Base-by-base conservation (phyloP, 2,113 vertebrate species). In the Plotosus lineatus region DNA sequence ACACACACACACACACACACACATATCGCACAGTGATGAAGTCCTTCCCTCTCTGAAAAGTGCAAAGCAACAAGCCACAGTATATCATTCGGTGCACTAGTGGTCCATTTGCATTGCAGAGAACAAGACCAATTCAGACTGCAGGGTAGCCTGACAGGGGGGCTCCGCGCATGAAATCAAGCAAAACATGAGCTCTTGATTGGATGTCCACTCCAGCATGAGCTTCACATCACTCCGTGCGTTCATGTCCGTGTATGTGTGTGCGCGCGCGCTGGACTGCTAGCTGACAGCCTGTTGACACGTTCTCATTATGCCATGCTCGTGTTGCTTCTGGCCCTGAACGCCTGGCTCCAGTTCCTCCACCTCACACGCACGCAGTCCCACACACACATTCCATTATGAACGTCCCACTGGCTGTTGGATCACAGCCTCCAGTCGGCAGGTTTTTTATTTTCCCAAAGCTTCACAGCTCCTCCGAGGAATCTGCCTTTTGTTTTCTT, bases 121-220 rank as follows among this genome's bases (percentile, higher is more conserved):
- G 77, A 63, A 85, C 71, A 79, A 81, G 79, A 66, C 79, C 76
- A 73, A 84, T 58, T 84, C 53, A 74, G 60, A 77, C 15, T 12
- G 44, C 79, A 51, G 56, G 60, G 12, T 26, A 55, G 55, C 44
- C 56, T 82, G 80, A 79, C 76, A 56, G 72, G 36, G 68, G 66
- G 55, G 61, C 33, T 51, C 73, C 78, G 82, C 44, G 72, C 72
- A 81, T 66, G 77, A 84, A 86, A 86, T 84, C 85, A 84, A 82
- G 79, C 83, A 79, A 84, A 86, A 86, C 85, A 84, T 76, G 85
- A 86, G 85, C 76, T 86, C 76, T 79, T 86, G 82, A 86, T 84
- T 84, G 80, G 72, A 84, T 50, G 85, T 86, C 80, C 85, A 84
- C 83, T 86, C 66, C 82, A 86, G 76, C 56, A 44, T 82, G 72